These are phyloP conservation scores for Ypsolopha sequella DNA, from an alignment of 2,888 invertebrate species.

Conservation along the genomic window DNA sequence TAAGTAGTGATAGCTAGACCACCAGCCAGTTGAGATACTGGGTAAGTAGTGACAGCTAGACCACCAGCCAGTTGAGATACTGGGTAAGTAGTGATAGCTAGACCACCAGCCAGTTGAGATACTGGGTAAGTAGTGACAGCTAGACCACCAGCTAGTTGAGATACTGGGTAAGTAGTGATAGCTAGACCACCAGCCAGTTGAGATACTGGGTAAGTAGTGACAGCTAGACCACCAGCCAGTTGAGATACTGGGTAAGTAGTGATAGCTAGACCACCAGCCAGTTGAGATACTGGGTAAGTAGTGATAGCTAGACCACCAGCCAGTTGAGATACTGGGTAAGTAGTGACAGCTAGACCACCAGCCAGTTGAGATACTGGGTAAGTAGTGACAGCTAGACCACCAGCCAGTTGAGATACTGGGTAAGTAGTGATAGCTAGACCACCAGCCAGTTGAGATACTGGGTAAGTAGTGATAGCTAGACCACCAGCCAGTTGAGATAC, in stretches of 20 bases:
- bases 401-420: constrained; percentile 29
- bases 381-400: constrained; percentile 5
- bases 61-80: constrained; percentile 17
- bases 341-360: not conserved
- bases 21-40: constrained; percentile 21
- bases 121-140: constrained; percentile 27
- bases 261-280: too few species aligned
- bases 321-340: constrained; percentile 36
- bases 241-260: constrained; percentile 36
- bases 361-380: constrained; percentile 34
- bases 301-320: too few species aligned
- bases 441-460: constrained; percentile 21
- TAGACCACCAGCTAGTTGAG: constrained; percentile 8
- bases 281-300: constrained; percentile 36
- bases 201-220: constrained; percentile 36
- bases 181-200: too few species aligned
- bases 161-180: constrained; percentile 33
- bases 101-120: constrained; percentile 16
- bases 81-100: constrained; percentile 27
- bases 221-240: too few species aligned
- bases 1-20: constrained; percentile 13
- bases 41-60: constrained; percentile 23
- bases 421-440: constrained; percentile 13
- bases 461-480: constrained; percentile 23
- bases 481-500: constrained; percentile 17